A percentile compares a stretch with the other conserved stretches of the same genome.
phyloP scores from a whole-genome alignment of 2,888 invertebrate species.

The Drosophila falleni region DNA sequence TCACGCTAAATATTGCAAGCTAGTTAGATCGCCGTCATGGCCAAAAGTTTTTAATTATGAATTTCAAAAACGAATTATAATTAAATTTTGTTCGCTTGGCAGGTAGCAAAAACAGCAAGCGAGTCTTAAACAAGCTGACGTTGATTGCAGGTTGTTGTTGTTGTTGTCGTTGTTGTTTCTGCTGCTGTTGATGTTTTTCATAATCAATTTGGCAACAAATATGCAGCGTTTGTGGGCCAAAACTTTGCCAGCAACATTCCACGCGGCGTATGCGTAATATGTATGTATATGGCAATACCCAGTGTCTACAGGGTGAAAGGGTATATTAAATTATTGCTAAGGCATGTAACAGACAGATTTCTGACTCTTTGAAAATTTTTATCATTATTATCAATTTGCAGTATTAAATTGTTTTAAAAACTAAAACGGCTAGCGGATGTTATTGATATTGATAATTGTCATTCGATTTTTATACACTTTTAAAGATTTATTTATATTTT shows the following conservation, averaged over 20 bases:
- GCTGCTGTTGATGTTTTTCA: conserved; percentile 35
- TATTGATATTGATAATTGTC: too few relatives aligned
- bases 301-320: neutral
- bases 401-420: too few relatives aligned
- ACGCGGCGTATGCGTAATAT: conserved; percentile 56
- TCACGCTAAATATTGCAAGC: conserved; percentile 36
- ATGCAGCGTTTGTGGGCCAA: conserved; percentile 30
- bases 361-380: too few relatives aligned
- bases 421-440: too few relatives aligned
- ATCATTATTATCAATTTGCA: too few relatives aligned
- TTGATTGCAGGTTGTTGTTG: conserved; percentile 24
- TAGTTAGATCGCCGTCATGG: conserved; percentile 54
- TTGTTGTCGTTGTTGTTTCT: conserved; percentile 9
- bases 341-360: neutral
- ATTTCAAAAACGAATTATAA: conserved; percentile 51
- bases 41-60: conserved; percentile 70
- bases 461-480: too few relatives aligned
- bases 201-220: conserved; percentile 51
- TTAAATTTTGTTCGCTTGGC: conserved; percentile 49
- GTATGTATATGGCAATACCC: neutral
- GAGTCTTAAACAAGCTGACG: conserved; percentile 21
- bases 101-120: conserved; percentile 37
- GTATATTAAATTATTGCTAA: neutral
- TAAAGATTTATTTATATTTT: too few relatives aligned
- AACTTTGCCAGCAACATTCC: conserved; percentile 28